These are phyloP conservation scores for Garrulus glandarius DNA, from an alignment of 2,797 vertebrate species.

Conservation along the genomic window DNA sequence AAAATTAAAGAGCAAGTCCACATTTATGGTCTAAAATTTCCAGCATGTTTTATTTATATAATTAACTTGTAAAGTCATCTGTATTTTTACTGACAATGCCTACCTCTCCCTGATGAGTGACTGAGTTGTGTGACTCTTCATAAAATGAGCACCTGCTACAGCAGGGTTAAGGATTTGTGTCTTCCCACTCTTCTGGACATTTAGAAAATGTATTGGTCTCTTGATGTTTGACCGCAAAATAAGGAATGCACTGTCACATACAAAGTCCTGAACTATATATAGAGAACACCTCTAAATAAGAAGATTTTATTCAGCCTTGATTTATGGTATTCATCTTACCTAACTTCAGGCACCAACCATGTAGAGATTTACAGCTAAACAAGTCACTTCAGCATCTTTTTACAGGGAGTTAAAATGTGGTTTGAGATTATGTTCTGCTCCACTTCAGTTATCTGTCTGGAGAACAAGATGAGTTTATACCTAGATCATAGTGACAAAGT, in stretches of 20 bases:
- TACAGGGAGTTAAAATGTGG: neutral
- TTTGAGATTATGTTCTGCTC: neutral
- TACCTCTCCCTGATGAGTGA: neutral
- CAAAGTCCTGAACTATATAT: neutral
- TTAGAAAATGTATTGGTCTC: neutral
- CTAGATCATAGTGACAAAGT: neutral
- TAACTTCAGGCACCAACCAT: neutral
- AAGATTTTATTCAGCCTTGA: neutral
- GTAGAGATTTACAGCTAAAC: neutral
- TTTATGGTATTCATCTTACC: neutral
- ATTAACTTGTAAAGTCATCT: neutral
- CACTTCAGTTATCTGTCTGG: neutral
- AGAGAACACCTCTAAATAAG: neutral
- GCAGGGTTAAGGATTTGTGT: neutral
- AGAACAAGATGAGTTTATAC: neutral
- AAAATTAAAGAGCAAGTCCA: neutral
- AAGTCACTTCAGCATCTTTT: neutral
- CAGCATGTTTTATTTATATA: neutral
- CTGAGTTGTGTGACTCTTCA: neutral
- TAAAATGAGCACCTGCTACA: neutral
- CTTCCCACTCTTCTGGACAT: neutral
- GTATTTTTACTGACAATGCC: neutral
- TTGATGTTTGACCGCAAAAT: neutral
- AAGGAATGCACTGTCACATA: neutral
- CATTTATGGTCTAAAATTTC: neutral